These are phyloP conservation scores for Drosophila setifemur DNA, from an alignment of 1,140 invertebrate species.

Conservation along the genomic window DNA sequence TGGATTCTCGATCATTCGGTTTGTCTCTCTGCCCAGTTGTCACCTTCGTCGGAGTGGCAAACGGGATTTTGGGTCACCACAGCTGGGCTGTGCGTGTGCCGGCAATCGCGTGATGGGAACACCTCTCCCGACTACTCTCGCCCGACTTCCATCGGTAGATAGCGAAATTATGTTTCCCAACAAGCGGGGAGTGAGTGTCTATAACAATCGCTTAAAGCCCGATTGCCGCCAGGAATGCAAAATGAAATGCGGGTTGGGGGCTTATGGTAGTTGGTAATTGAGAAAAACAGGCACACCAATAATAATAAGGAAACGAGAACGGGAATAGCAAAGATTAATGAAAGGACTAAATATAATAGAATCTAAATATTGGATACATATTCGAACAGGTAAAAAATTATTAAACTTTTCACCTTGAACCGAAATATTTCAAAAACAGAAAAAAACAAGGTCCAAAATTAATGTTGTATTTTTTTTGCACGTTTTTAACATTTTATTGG, in stretches of 20 bases:
- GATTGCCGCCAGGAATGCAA: slow-evolving; percentile 46
- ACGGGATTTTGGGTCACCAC: slow-evolving; percentile 32
- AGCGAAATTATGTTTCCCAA: slow-evolving; percentile 53
- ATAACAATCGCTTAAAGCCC: slow-evolving; percentile 16
- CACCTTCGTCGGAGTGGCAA: slow-evolving; percentile 2
- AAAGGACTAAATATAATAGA: too few species aligned
- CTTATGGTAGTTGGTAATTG: not conserved
- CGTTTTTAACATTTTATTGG: too few species aligned
- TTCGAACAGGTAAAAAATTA: too few species aligned
- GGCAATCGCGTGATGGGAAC: slow-evolving; percentile 40
- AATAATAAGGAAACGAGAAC: too few species aligned
- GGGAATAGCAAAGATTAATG: too few species aligned
- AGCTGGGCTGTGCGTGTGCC: slow-evolving; percentile 29
- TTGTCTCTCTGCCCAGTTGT: slow-evolving; percentile 15
- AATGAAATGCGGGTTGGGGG: slow-evolving; percentile 28
- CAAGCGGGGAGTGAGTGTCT: not conserved
- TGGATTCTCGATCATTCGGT: slow-evolving; percentile 12
- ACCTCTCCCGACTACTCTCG: slow-evolving; percentile 8
- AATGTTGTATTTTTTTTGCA: too few species aligned
- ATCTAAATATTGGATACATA: too few species aligned
- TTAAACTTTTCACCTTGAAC: too few species aligned
- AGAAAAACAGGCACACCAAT: not conserved
- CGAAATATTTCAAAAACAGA: too few species aligned
- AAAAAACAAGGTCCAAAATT: too few species aligned
- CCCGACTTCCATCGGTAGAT: slow-evolving; percentile 52